Evolutionary conservation across 2,888 invertebrate genomes (phyloP), one percentile per base, ranked within the genome.

Genomic region (Smittia sp.): DNA sequence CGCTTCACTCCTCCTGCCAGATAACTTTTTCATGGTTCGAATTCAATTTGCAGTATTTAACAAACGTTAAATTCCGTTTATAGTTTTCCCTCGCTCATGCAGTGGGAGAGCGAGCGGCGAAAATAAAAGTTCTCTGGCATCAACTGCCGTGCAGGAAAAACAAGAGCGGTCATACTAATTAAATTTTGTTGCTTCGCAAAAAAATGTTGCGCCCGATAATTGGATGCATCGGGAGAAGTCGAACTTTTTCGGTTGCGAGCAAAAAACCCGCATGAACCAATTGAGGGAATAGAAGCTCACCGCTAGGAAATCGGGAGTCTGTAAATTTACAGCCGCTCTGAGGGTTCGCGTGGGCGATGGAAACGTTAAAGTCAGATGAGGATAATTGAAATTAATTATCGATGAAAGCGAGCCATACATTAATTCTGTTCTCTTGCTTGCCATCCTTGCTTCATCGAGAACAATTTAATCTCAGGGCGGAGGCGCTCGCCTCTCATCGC

Each of bases 381-480:
- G 69, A 70, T 70, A 70, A 70, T 70, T 70, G 69, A 70, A 70
- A 70, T 70, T 70, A 70, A 70, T 70, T 70, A 70, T 70, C 25
- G 69, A 52, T 70, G 20, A 54, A 70, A 54, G 25, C 15, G 20
- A 54, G 24, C 22, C 22, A 41, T 1, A 68, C 39, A 68, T 68
- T 32, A 66, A 32, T 38, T 38, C 39, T 9, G 18, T 52, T 25
- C n/a, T 69, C 18, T n/a, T 69, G 22, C 11, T 69, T 69, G n/a
- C 7, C 39, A 52, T 22, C n/a, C 58, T 13, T 15, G 9, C n/a
- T 15, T 6, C 46, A 46, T 32, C 32, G 32, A 32, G 32, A 32
- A 32, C 32, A 46, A 3, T 46, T 46, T 46, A 46, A 46, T 46
- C 46, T 46, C 46, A 15, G 11, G 46, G 46, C 46, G 13, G 46